Base-by-base conservation (phyloP, 2,797 vertebrate species). In the Esox masquinongy region DNA sequence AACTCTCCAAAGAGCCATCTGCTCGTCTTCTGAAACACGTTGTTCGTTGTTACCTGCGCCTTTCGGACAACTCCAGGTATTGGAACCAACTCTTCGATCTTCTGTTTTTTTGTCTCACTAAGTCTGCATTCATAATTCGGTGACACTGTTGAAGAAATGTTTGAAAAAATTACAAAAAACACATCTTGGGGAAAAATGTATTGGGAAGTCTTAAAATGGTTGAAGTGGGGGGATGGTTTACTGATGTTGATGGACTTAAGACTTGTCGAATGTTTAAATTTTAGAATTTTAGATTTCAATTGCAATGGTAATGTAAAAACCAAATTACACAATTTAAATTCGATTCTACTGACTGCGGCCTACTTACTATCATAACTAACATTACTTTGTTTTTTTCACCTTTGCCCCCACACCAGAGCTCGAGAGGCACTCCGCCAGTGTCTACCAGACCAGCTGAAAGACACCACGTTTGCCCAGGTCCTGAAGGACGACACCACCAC, bases 401-500 rank as follows among this genome's bases (percentile, higher is more conserved):
- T 53, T 12, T 43, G 75, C 29, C 26, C 81, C 80, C 93, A 99
- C 26, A 81, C 80, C 93, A 99, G 98, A 94, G 97, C 97, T 77
- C 94, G 98, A 90, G 98, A 99, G 93, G 97, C 98, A 70, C 94
- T 99, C 84, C 96, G 97, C 71, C 98, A 99, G 92, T 99, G 98
- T 92, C 94, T 99, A 79, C 98, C 98, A 14, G 98, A 99, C 92
- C 98, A 99, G 89, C 94, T 99, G 90, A 99, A 99, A 87, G 98
- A 99, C 89, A 97, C 96, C 82, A 99, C 97, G 76, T 99, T 99
- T 0, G 96, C 95, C 86, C 97, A 98, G 91, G 98, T 99, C 87
- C 94, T 99, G 92, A 99, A 99, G 90, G 97, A 99, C 17, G 98
- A 99, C 92, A 98, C 97, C 86, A 99, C 98, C 92, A 99, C 98